Base-by-base conservation (phyloP, 2,888 invertebrate genomes). In the Adelognathus sp. region DNA sequence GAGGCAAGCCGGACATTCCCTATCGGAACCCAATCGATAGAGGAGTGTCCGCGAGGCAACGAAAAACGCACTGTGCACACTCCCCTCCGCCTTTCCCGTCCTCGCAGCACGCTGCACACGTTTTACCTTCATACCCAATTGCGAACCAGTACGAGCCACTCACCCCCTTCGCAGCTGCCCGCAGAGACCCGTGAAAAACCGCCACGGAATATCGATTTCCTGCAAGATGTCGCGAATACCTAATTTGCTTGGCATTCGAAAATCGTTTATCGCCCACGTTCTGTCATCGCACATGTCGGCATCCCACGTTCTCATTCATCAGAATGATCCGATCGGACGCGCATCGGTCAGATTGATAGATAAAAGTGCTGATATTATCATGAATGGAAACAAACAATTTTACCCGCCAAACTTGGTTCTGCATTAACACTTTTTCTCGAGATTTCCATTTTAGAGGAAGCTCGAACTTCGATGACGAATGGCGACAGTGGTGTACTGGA, bases 211-310 rank as follows among this genome's bases (percentile, higher is more conserved):
- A 76, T 76, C 70, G 76, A 76, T 76, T 76, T 58, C 50, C 63
- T 58, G 70, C 76, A 70, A 70, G 76, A 76, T 76, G 76, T 76
- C 70, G 76, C 76, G 76, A 76, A 76, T 76, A 70, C 70, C 76
- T 70, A 70, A 76, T 76, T 76, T 50, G 63, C 54, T 36, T 29
- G 70, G 46, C 58, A 58, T 70, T 76, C 36, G 64, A 76, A 76
- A 76, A 76, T 76, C 76, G 76, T 75, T 75, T 73, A 69, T 33
- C 67, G 46, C 21, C 63, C 9, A 29, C 44, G 41, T 9, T 41
- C 7, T 31, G n/a, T 41, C 16, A 78, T 79, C 54, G 69, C 60
- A 29, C 27, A 18, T 7, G 27, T 9, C 31, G 9, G 31, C 33
- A 18, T 18, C 9, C 44, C 63, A 6, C 56, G 56, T 27, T 71